Evolutionary conservation across 2,797 vertebrate genomes (phyloP), one percentile per base, ranked within the genome.

Genomic region (Siniperca obscura): DNA sequence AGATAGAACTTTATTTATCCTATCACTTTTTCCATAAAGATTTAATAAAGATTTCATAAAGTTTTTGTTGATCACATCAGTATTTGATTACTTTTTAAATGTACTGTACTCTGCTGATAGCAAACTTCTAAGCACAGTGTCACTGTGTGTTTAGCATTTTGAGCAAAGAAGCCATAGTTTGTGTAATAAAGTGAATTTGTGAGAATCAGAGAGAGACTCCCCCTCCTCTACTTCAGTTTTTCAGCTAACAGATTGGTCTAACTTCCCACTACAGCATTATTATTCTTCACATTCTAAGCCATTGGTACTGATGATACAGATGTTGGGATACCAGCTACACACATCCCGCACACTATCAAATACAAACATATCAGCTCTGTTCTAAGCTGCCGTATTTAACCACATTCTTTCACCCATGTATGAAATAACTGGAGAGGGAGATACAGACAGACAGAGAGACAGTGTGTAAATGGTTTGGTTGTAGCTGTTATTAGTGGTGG

Each of bases 371-470:
- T 42, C 66, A 46, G 30, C 36, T 64, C 21, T n/a, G 40, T 56
- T 80, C 72, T 76, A 27, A 76, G 73, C 73, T 76, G 68, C 25
- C 16, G n/a, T 57, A 36, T 75, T 65, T 56, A 21, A 80, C 62
- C 78, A 70, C 62, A 81, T 77, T 80, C 74, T 77, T 48, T 57
- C 69, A 77, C 50, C 56, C n/a, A 34, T 34, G 36, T 68, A 48
- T 40, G 73, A 84, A 80, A 80, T 76, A 75, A 66, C 72, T 70
- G 9, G 16, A 44, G 22, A 56, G 30, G 30, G 64, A 64, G 38
- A n/a, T 19, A 38, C 22, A 36, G 21, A 22, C 34, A 64, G 52
- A 50, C 8, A 52, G 34, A 61, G 13, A 61, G 40, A 56, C 8
- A 50, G 40, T 12, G 40, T 42, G 11, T 42, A 38, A 22, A 7